Base-by-base conservation (phyloP, 2,888 invertebrate genomes). In the Lagria hirta region DNA sequence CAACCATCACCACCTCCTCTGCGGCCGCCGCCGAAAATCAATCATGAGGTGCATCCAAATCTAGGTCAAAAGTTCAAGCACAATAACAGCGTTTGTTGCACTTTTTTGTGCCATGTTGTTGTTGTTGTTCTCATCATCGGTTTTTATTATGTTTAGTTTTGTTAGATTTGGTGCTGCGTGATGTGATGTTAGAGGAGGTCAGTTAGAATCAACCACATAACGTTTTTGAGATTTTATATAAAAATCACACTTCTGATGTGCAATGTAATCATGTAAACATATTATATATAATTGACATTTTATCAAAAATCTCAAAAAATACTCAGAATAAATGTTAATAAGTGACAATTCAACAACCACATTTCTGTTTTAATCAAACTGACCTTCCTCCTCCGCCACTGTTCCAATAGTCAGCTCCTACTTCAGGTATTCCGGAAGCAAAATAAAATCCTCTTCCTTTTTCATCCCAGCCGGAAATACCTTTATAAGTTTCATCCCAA, bases 391-490 rank as follows among this genome's bases (percentile, higher is more conserved):
- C 33, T 14, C 40, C 14, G 40, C 44, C 48, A 18, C 29, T 40
- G 7, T 71, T 73, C 6, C 66, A 54, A 50, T 62, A 7, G 30
- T 50, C 5, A 3, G 53, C 45, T n/a, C 51, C 51, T 15, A 69
- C 65, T 3, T 77, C 77, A 1, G 79, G 80, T 12, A 78, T 70
- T 5, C 55, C 53, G 7, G 75, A 74, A 8, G 79, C 79, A 65
- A 79, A 81, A 67, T 82, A 82, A 65, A 81, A 81, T 27, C 82
- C 82, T 20, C 55, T 41, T 12, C 81, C 81, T 18, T 77, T 75
- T 21, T 75, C 76, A 62, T 82, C 83, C 72, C 79, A 82, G 5
- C 82, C 81, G 1, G 82, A 75, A 55, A 77, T 76, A 1, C 82
- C 82, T 28, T 81, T 78, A 54, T 77, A 77, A 4, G 78, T 77